Percentiles rank a stretch among this genome's conserved stretches.
phyloP scores from a whole-genome alignment of 2,888 invertebrate genomes.

The Erpobdella octoculata region DNA sequence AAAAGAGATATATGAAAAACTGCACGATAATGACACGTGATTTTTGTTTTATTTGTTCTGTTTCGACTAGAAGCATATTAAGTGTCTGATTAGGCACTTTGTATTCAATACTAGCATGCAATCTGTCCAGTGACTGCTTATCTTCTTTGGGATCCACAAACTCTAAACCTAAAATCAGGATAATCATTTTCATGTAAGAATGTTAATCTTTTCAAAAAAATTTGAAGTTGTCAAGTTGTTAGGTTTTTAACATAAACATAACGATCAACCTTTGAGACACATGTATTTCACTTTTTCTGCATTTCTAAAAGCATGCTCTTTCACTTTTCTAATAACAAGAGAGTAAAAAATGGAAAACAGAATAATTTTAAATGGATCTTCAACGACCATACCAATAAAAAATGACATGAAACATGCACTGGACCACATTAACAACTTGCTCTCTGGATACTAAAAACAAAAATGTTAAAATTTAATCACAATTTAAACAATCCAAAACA shows the following conservation, averaged over 20 bases:
- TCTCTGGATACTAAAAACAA: not conserved
- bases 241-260: not conserved
- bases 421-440: constrained; percentile 2
- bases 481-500: not conserved
- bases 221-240: too few relatives aligned
- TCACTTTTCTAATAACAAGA: constrained; percentile 20
- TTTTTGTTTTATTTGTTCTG: constrained; percentile 3
- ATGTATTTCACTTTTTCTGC: constrained; percentile 9
- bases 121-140: not conserved
- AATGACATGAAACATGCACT: constrained; percentile 19
- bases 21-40: not conserved
- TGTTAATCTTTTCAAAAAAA: too few relatives aligned
- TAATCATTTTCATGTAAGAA: too few relatives aligned
- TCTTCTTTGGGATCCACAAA: not conserved
- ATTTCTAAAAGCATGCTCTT: constrained; percentile 22
- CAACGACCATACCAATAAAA: constrained; percentile 24
- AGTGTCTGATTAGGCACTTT: constrained; percentile 10
- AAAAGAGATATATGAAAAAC: not conserved
- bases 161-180: constrained; percentile 10
- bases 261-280: constrained; percentile 15
- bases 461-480: not conserved
- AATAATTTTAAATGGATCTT: constrained; percentile 22
- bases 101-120: constrained; percentile 3
- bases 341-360: constrained; percentile 14
- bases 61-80: constrained; percentile 21